A percentile compares a stretch with the other conserved stretches of the same genome.
Conservation (phyloP, 2,113 vertebrate genomes). For the Actenoides lindsayi region DNA sequence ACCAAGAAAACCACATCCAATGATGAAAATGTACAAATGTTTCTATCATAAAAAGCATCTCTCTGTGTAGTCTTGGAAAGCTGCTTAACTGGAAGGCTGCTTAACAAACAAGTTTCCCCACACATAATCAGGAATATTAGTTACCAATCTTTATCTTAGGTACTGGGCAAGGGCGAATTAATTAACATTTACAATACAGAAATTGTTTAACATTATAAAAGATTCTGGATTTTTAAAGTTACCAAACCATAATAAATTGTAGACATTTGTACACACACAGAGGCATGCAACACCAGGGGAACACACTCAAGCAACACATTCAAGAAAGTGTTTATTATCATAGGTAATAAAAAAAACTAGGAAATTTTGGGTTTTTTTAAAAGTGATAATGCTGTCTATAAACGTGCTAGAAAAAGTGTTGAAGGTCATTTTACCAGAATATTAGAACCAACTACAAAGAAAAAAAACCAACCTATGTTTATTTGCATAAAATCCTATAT, state of each 20-base stretch:
- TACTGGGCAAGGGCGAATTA: not conserved
- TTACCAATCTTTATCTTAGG: not conserved
- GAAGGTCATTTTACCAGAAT: not conserved
- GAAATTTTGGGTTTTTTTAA: slow-evolving; percentile 47
- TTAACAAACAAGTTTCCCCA: not conserved
- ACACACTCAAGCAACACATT: slow-evolving; percentile 11
- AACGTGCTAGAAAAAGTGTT: slow-evolving; percentile 10
- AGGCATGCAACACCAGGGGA: not conserved
- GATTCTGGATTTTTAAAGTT: not conserved
- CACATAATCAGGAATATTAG: not conserved
- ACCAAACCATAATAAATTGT: not conserved
- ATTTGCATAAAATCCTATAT: not conserved
- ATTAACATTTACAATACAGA: not conserved
- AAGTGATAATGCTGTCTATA: slow-evolving; percentile 34
- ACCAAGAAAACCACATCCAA: not conserved
- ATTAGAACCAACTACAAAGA: not conserved
- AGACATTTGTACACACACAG: not conserved
- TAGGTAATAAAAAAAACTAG: slow-evolving; percentile 41
- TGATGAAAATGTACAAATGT: not conserved
- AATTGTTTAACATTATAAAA: not conserved
- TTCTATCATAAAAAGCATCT: not conserved
- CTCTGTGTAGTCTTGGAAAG: not conserved
- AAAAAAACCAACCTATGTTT: not conserved
- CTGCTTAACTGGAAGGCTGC: not conserved
- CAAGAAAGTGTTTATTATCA: slow-evolving; percentile 39